Conservation (phyloP, 92 coral and sea anemone species). For the Actinernus sp. region DNA sequence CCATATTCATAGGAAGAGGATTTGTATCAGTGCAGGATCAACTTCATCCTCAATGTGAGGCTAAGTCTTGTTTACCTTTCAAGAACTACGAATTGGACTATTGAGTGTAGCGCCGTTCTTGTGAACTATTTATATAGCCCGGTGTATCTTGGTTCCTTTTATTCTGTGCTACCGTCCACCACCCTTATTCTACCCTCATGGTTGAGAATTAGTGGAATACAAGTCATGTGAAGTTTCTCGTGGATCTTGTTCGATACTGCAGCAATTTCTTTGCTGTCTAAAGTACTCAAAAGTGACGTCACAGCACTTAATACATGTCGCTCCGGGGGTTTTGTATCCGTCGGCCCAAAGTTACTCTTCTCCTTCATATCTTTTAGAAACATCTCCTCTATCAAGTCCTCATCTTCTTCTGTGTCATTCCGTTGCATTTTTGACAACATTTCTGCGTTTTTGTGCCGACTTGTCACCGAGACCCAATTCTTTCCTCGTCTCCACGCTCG, state of each 20-base stretch:
- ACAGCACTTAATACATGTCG: conserved; percentile 84
- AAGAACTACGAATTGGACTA: no score
- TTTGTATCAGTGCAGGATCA: no score
- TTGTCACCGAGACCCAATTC: conserved; percentile 59
- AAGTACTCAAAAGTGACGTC: conserved; percentile 53
- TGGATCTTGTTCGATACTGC: conserved; percentile 78
- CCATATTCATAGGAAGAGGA: no score
- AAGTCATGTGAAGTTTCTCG: conserved; percentile 83
- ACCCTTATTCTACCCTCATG: conserved; percentile 77
- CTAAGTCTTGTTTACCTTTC: no score
- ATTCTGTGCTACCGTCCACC: conserved; percentile 84
- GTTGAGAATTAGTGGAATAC: conserved; percentile 78
- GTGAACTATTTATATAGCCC: no score
- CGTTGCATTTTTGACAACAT: conserved; percentile 41
- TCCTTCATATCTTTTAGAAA: conserved; percentile 69
- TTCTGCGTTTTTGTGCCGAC: conserved; percentile 28
- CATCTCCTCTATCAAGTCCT: conserved; percentile 66
- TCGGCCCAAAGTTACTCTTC: conserved; percentile 16
- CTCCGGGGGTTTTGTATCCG: conserved; percentile 62
- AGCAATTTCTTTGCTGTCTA: conserved; percentile 62
- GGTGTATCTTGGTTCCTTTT: no score
- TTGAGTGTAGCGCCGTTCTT: no score
- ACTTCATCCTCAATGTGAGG: no score
- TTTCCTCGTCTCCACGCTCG: conserved; percentile 76
- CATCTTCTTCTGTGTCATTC: conserved; percentile 6